Percentiles rank a stretch among this genome's conserved stretches.
Evolutionary conservation across 2,888 invertebrate species (phyloP).

Genomic region (Synanthedon vespiformis): DNA sequence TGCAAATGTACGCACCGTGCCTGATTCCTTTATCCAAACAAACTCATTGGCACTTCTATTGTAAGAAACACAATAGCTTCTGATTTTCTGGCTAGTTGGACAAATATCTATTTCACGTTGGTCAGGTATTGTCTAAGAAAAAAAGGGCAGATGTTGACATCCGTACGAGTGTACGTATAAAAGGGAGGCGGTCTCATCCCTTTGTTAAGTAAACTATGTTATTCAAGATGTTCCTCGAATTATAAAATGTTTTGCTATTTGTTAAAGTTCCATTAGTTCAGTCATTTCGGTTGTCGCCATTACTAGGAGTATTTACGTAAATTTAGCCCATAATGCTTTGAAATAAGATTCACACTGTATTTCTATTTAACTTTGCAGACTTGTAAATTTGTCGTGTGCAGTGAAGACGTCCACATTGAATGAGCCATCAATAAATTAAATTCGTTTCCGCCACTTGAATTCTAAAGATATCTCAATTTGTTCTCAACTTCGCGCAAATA

Average conservation of each 20-base stretch:
- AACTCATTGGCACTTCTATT: constrained; percentile 39
- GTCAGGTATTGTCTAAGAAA: constrained; percentile 37
- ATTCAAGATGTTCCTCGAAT: constrained; percentile 64
- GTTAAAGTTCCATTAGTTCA: constrained; percentile 66
- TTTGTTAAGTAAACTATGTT: constrained; percentile 58
- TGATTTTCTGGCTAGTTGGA: constrained; percentile 68
- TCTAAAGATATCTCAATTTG: constrained; percentile 64
- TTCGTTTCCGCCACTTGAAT: constrained; percentile 63
- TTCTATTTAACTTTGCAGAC: constrained; percentile 16
- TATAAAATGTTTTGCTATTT: constrained; percentile 68
- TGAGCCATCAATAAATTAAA: constrained; percentile 68
- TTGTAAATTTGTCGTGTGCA: constrained; percentile 55
- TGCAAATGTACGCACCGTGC: background rate
- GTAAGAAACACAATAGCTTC: constrained; percentile 40
- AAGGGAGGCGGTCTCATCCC: constrained; percentile 37
- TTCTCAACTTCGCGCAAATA: constrained; percentile 43
- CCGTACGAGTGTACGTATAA: constrained; percentile 41
- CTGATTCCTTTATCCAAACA: constrained; percentile 35
- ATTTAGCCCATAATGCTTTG: background rate
- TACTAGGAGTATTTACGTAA: background rate
- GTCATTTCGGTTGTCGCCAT: constrained; percentile 38
- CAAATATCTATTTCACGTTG: constrained; percentile 60
- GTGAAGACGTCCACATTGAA: constrained; percentile 46
- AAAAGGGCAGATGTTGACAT: constrained; percentile 64
- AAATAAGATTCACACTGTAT: background rate